Evolutionary conservation across 2,113 vertebrate species (phyloP).

Genomic region (Tragelaphus imberbis): DNA sequence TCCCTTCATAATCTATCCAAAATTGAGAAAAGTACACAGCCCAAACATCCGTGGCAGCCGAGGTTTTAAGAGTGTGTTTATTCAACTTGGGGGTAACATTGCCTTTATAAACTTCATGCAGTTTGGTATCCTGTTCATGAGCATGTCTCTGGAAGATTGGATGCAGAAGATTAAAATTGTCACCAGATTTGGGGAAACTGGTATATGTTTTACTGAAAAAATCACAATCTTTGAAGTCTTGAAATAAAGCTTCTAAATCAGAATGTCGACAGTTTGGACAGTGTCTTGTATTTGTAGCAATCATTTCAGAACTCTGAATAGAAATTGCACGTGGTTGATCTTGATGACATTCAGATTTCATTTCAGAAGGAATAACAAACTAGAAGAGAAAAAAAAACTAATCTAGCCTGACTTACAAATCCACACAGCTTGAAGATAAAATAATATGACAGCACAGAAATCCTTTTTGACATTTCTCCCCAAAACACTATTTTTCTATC

Average conservation of each 20-base stretch:
- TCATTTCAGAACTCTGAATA: slow-evolving; percentile 97
- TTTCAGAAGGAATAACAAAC: slow-evolving; percentile 92
- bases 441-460: slow-evolving; percentile 8
- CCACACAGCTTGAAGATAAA: not conserved
- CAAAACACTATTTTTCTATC: not conserved
- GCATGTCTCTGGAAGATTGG: slow-evolving; percentile 95
- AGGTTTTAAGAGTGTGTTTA: slow-evolving; percentile 87
- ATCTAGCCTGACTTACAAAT: slow-evolving; percentile 37
- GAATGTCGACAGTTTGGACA: slow-evolving; percentile 91
- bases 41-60: slow-evolving; percentile 94
- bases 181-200: slow-evolving; percentile 81
- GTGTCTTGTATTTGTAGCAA: slow-evolving; percentile 94
- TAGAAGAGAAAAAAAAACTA: slow-evolving; percentile 72
- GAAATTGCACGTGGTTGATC: slow-evolving; percentile 92
- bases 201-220: slow-evolving; percentile 90
- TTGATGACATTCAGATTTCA: slow-evolving; percentile 84
- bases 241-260: slow-evolving; percentile 91
- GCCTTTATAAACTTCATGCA: slow-evolving; percentile 94
- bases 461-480: slow-evolving; percentile 16
- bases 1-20: slow-evolving; percentile 97
- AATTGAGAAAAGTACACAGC: slow-evolving; percentile 95
- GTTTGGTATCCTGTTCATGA: slow-evolving; percentile 94
- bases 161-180: slow-evolving; percentile 89
- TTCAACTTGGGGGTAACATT: slow-evolving; percentile 85
- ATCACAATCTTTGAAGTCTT: slow-evolving; percentile 91